Conservation (phyloP, 2,797 vertebrate genomes). For the Pteropus rufus region DNA sequence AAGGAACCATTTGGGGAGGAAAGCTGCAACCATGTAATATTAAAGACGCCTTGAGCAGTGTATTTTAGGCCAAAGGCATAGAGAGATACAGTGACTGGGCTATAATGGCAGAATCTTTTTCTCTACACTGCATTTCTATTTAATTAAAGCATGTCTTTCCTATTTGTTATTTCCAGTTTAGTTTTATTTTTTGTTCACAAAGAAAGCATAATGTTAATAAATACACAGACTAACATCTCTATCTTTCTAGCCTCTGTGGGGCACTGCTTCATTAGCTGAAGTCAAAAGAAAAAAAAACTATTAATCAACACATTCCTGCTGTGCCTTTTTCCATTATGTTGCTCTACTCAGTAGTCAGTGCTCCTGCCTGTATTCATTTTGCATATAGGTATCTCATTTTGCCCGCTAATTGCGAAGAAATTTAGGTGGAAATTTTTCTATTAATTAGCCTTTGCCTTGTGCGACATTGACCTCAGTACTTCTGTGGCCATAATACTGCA, state of each 20-base stretch:
- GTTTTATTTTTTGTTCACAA: constrained; percentile 19
- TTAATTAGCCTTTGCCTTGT: constrained; percentile 41
- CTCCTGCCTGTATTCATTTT: constrained; percentile 24
- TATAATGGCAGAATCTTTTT: not conserved
- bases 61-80: not conserved
- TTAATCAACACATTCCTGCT: constrained; percentile 51
- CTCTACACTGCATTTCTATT: not conserved
- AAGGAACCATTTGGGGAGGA: not conserved
- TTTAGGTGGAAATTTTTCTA: not conserved
- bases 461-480: constrained; percentile 5
- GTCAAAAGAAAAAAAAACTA: constrained; percentile 17
- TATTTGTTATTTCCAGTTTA: not conserved
- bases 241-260: constrained; percentile 31
- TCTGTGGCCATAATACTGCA: not conserved
- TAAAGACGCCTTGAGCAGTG: not conserved
- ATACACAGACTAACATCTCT: not conserved
- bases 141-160: not conserved
- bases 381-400: constrained; percentile 10
- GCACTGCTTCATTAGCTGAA: constrained; percentile 53
- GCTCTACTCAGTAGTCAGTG: constrained; percentile 17
- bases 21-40: not conserved
- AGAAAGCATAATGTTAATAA: not conserved
- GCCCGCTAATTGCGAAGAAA: constrained; percentile 57
- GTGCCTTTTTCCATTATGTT: constrained; percentile 45
- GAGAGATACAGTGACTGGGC: not conserved